phyloP scores from a whole-genome alignment of 1,140 invertebrate genomes.

The Leucophenga varia region DNA sequence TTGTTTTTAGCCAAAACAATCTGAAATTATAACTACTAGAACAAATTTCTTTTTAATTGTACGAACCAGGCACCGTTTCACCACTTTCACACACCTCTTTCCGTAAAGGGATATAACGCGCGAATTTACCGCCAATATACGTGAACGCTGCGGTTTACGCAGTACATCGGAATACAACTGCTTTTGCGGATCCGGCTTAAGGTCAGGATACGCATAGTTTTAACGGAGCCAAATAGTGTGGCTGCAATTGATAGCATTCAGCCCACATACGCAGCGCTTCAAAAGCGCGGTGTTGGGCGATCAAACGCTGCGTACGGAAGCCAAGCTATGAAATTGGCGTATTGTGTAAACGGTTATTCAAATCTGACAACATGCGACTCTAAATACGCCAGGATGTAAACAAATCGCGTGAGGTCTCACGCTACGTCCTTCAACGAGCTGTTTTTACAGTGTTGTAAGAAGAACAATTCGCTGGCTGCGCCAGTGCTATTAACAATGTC shows the following conservation, averaged over 20 bases:
- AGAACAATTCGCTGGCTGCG: conserved; percentile 60
- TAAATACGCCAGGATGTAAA: conserved; percentile 71
- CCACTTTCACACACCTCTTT: conserved; percentile 60
- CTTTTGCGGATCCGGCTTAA: conserved; percentile 23
- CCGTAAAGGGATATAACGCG: conserved; percentile 61
- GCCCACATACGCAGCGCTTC: too few relatives aligned
- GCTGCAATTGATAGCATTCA: conserved; percentile 10
- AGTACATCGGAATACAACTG: conserved; percentile 15
- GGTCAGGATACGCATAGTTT: conserved; percentile 39
- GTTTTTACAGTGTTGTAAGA: conserved; percentile 63
- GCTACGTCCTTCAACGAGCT: conserved; percentile 60
- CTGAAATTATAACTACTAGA: not conserved
- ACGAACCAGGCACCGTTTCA: conserved; percentile 60
- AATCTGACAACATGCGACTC: conserved; percentile 81
- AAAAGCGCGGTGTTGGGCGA: not conserved
- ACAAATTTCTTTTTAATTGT: conserved; percentile 7
- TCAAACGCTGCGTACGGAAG: conserved; percentile 45
- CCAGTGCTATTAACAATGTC: conserved; percentile 57
- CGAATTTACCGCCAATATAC: conserved; percentile 62
- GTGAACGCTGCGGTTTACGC: conserved; percentile 52
- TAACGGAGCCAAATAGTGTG: too few relatives aligned
- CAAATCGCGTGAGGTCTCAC: conserved; percentile 68
- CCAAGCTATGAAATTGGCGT: conserved; percentile 88
- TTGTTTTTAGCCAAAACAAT: conserved; percentile 11
- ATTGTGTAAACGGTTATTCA: conserved; percentile 87